These are phyloP conservation scores for Spatula clypeata DNA, from an alignment of 2,797 vertebrate species.

Conservation along the genomic window DNA sequence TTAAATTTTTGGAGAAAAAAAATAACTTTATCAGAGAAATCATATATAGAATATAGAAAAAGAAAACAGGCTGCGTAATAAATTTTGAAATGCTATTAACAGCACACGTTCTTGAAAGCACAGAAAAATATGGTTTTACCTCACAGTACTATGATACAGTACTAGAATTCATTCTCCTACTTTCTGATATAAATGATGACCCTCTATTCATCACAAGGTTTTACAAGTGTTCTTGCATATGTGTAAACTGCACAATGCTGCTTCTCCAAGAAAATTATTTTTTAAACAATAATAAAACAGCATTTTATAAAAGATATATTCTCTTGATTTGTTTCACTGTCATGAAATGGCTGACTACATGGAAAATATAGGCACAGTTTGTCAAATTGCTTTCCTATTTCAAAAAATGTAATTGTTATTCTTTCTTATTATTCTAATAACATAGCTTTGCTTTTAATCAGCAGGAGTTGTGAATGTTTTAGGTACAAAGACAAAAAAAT, in stretches of 20 bases:
- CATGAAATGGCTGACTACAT: background rate
- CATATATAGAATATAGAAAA: background rate
- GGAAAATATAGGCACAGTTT: background rate
- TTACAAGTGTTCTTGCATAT: background rate
- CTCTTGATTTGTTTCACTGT: conserved; percentile 14
- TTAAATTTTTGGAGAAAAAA: background rate
- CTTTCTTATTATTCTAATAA: background rate
- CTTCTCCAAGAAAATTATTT: background rate
- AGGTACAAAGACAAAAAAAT: background rate
- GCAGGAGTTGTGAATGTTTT: background rate
- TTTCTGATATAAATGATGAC: background rate
- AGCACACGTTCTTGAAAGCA: background rate
- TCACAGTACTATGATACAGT: background rate
- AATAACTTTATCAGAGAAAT: background rate
- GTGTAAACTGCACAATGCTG: background rate
- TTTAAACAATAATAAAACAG: conserved; percentile 16
- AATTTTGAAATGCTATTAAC: background rate
- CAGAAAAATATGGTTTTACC: background rate
- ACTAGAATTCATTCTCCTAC: background rate
- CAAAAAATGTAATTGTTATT: background rate
- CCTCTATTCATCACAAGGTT: background rate
- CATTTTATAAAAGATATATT: background rate
- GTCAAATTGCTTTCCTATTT: background rate
- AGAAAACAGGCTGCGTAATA: background rate
- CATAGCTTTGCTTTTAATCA: background rate